Evolutionary conservation across 1,140 invertebrate species (phyloP), one percentile per base, ranked within the genome.

Genomic region (Diploscapter pachys): DNA sequence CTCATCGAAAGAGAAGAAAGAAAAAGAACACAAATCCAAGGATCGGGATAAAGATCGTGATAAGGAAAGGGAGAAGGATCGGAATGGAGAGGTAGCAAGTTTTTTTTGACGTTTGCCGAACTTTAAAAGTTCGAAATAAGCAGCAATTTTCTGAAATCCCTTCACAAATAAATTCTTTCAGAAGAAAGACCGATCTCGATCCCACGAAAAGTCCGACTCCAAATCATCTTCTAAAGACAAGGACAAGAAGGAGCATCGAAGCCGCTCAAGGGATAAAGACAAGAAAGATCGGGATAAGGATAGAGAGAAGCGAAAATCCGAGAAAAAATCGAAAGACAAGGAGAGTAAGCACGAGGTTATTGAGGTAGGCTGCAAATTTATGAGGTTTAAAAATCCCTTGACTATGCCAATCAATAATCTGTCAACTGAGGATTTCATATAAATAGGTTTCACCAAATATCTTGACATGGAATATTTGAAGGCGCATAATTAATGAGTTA

Each of bases 21-120:
- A 9, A 5, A 72, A 72, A 65, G 52, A 73, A 56, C 65, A 61
- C 63, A 61, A 68, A 53, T 11, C 13, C 9, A 72, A 72, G 72
- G 52, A 73, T 50, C 65, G 57, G 52, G 51, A 54, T 68, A 68
- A 68, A 68, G 66, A 68, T 31, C 31, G 31, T 31, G 31, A 31
- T 31, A 48, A 68, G 31, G 57, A 48, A 48, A 54, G 53, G 57
- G 57, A 68, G 66, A 68, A 48, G 57, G 31, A 59, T 59, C 56
- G 56, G 56, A 63, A 4, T 54, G 61, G 49, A 72, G 59, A n/a
- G 65, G 71, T 55, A 48, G 53, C 4, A 71, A 52, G n/a, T 57
- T 71, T 48, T 9, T 9, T 63, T 4, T 52, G 49, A 69, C 54
- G 9, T 4, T 69, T 6, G 5, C 55, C 3, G 5, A 9, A 56